Evolutionary conservation across 1,140 invertebrate species (phyloP).

Genomic region (Monochamus saltuarius): DNA sequence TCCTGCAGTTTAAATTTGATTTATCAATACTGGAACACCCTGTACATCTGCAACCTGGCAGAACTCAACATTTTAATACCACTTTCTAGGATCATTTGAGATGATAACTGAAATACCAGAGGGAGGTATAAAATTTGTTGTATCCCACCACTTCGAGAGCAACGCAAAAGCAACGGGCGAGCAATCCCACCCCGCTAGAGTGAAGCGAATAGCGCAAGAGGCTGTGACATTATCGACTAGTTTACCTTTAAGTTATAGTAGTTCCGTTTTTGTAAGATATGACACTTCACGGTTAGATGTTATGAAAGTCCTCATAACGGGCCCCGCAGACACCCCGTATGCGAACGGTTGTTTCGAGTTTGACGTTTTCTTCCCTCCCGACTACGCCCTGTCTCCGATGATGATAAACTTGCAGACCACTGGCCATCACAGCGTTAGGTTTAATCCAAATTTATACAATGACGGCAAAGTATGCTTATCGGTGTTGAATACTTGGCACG

Average conservation of each 20-base stretch:
- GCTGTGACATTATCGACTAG: slow-evolving; percentile 93
- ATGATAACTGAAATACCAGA: slow-evolving; percentile 80
- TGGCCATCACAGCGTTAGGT: slow-evolving; percentile 88
- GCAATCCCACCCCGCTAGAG: slow-evolving; percentile 78
- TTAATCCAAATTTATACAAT: slow-evolving; percentile 97
- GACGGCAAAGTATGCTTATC: slow-evolving; percentile 97
- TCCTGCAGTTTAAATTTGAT: too few species aligned
- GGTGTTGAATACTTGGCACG: slow-evolving; percentile 97
- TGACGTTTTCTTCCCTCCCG: slow-evolving; percentile 88
- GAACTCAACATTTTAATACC: too few species aligned
- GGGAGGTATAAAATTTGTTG: slow-evolving; percentile 77
- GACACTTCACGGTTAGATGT: slow-evolving; percentile 91
- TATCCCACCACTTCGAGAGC: slow-evolving; percentile 90
- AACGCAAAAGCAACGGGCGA: slow-evolving; percentile 85
- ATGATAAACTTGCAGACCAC: slow-evolving; percentile 93
- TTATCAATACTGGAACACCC: too few species aligned
- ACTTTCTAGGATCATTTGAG: slow-evolving; percentile 79
- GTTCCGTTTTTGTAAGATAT: slow-evolving; percentile 93
- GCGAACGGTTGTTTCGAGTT: slow-evolving; percentile 88
- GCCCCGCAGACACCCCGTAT: slow-evolving; percentile 86
- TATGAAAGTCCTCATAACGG: slow-evolving; percentile 90
- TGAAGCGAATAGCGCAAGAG: slow-evolving; percentile 93
- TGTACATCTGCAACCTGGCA: too few species aligned
- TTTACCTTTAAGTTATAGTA: slow-evolving; percentile 89
- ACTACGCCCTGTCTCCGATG: slow-evolving; percentile 81